Evolutionary conservation across 2,888 invertebrate genomes (phyloP).

Genomic region (Drosophila emarginata): DNA sequence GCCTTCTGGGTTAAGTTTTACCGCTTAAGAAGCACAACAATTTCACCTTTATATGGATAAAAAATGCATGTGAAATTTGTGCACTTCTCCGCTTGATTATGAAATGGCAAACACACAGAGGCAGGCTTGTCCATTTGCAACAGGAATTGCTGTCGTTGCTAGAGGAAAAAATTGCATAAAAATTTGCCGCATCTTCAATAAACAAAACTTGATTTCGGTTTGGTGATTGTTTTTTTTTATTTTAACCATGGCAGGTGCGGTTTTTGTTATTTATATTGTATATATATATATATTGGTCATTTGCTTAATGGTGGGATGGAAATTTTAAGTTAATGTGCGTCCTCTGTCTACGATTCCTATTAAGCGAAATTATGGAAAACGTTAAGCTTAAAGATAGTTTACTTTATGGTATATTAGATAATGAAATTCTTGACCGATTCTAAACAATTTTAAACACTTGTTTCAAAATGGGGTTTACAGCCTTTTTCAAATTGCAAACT

Average conservation of each 20-base stretch:
- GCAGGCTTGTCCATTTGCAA: constrained; percentile 35
- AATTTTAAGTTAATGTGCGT: constrained; percentile 21
- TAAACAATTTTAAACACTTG: background rate
- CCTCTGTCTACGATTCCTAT: constrained; percentile 8
- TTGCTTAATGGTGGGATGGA: constrained; percentile 47
- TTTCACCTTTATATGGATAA: constrained; percentile 62
- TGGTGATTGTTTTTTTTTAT: constrained; percentile 20
- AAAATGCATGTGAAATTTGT: constrained; percentile 41
- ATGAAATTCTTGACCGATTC: background rate
- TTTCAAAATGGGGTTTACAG: background rate
- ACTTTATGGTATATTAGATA: background rate
- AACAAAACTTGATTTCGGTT: constrained; percentile 49
- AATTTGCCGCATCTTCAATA: constrained; percentile 59
- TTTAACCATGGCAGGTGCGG: constrained; percentile 53
- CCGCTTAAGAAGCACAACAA: constrained; percentile 43
- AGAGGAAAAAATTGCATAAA: constrained; percentile 61
- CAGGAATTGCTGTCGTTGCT: constrained; percentile 58
- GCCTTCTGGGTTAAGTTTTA: constrained; percentile 32
- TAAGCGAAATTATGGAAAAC: constrained; percentile 1
- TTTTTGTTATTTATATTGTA: constrained; percentile 9
- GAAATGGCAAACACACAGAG: constrained; percentile 43
- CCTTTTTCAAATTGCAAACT: no score
- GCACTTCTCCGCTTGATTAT: constrained; percentile 47
- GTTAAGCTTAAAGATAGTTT: background rate
- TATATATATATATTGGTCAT: constrained; percentile 36